These are phyloP conservation scores for Pomacea maculata DNA, from an alignment of 1,140 invertebrate genomes.

Conservation along the genomic window DNA sequence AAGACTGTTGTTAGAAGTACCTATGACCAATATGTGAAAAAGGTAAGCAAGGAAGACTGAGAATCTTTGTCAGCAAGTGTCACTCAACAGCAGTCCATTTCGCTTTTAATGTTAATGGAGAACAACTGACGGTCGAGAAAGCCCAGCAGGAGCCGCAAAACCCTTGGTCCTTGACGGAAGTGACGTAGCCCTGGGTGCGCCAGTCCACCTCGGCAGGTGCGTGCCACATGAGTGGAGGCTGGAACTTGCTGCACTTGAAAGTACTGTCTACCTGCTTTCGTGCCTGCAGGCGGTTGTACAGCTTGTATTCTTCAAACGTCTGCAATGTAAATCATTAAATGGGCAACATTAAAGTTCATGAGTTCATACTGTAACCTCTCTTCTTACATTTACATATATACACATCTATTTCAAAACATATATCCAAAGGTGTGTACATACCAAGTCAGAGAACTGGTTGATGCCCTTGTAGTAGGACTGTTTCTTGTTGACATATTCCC, in stretches of 20 bases:
- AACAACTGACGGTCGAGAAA: slow-evolving; percentile 52
- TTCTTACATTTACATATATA: not conserved
- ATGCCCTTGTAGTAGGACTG: slow-evolving; percentile 56
- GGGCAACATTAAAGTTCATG: not conserved
- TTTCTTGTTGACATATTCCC: slow-evolving; percentile 41
- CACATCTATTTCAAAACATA: not conserved
- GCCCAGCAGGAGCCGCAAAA: slow-evolving; percentile 60
- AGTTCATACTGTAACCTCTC: no score
- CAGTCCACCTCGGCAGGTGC: slow-evolving; percentile 62
- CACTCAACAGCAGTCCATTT: no score
- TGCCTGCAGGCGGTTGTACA: slow-evolving; percentile 19
- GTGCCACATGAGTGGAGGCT: slow-evolving; percentile 18
- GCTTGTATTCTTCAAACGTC: slow-evolving; percentile 10
- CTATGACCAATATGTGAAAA: no score
- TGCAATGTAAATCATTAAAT: not conserved
- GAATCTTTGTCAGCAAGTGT: no score
- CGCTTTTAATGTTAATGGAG: not conserved
- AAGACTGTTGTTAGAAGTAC: no score
- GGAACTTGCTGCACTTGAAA: slow-evolving; percentile 10
- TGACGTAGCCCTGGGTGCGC: slow-evolving; percentile 66
- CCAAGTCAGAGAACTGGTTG: slow-evolving; percentile 59
- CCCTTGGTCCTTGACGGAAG: slow-evolving; percentile 66
- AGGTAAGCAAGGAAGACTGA: no score
- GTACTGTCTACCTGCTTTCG: not conserved
- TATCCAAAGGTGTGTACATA: slow-evolving; percentile 14